Evolutionary conservation across 1,140 invertebrate genomes (phyloP).

Genomic region (Pararge aegeria): DNA sequence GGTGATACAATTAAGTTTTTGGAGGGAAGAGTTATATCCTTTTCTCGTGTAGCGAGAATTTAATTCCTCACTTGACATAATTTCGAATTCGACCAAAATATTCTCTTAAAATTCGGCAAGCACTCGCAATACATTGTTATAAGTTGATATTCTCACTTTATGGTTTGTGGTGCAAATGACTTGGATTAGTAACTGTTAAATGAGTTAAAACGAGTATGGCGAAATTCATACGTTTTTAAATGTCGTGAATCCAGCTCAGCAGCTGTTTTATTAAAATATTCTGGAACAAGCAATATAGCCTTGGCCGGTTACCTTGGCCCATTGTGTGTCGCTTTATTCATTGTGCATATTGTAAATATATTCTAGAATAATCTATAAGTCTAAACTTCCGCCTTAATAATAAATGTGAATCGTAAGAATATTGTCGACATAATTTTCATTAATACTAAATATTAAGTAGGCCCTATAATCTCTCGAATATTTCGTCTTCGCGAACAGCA

Average conservation of each 20-base stretch:
- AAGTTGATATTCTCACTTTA: too few species aligned
- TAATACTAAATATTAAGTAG: slow-evolving; percentile 6
- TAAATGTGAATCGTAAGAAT: slow-evolving; percentile 49
- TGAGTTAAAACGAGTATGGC: not conserved
- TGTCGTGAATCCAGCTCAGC: not conserved
- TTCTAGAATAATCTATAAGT: slow-evolving; percentile 51
- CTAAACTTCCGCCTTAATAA: slow-evolving; percentile 71
- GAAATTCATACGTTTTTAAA: not conserved
- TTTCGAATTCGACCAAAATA: too few species aligned
- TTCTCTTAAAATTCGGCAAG: too few species aligned
- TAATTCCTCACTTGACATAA: too few species aligned
- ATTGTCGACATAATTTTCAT: slow-evolving; percentile 14
- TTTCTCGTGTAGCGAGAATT: too few species aligned
- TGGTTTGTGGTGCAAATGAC: not conserved
- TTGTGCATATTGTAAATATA: slow-evolving; percentile 76
- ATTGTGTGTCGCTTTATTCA: slow-evolving; percentile 59
- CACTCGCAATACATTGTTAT: too few species aligned
- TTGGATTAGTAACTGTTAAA: not conserved
- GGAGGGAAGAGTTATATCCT: too few species aligned
- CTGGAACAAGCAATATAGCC: slow-evolving; percentile 56
- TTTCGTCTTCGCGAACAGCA: not conserved
- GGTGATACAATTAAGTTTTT: too few species aligned
- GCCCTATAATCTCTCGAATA: slow-evolving; percentile 1
- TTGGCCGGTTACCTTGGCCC: slow-evolving; percentile 44
- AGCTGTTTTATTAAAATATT: slow-evolving; percentile 21